Conservation (phyloP, 1,140 invertebrate genomes). For the Anthonomus grandis region DNA sequence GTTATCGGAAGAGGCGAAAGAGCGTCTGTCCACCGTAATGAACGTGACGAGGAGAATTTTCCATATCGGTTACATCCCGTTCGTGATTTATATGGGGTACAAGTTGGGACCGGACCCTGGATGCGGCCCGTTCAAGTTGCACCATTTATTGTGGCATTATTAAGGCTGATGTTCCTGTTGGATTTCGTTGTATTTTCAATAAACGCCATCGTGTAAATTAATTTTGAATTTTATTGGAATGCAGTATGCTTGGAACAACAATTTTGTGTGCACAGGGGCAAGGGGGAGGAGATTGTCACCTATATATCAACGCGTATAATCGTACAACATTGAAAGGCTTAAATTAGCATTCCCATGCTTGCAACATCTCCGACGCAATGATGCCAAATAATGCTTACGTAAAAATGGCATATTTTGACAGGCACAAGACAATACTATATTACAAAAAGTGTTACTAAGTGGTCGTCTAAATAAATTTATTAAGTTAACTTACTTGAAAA, state of each 20-base stretch:
- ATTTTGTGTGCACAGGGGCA: too few species aligned
- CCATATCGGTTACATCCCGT: conserved; percentile 41
- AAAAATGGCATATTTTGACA: too few species aligned
- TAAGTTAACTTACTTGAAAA: conserved; percentile 38
- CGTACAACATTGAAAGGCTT: too few species aligned
- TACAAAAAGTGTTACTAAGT: neutral
- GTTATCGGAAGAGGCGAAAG: conserved; percentile 29
- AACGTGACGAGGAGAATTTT: conserved; percentile 32
- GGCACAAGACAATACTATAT: too few species aligned
- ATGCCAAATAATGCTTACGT: too few species aligned
- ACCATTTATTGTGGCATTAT: conserved; percentile 43
- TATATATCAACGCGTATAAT: too few species aligned
- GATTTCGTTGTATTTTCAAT: neutral
- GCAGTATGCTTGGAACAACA: neutral
- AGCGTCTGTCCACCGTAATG: conserved; percentile 33
- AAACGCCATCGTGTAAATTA: too few species aligned
- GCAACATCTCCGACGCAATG: too few species aligned
- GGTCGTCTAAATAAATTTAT: conserved; percentile 10
- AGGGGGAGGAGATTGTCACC: too few species aligned
- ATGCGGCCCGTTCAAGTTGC: conserved; percentile 36
- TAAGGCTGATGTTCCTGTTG: conserved; percentile 12
- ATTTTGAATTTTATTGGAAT: neutral
- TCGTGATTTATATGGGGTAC: conserved; percentile 42
- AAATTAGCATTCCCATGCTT: too few species aligned
- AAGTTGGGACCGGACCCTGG: conserved; percentile 39